These are phyloP conservation scores for Eristalinus sepulchralis DNA, from an alignment of 2,888 invertebrate species.

Conservation along the genomic window DNA sequence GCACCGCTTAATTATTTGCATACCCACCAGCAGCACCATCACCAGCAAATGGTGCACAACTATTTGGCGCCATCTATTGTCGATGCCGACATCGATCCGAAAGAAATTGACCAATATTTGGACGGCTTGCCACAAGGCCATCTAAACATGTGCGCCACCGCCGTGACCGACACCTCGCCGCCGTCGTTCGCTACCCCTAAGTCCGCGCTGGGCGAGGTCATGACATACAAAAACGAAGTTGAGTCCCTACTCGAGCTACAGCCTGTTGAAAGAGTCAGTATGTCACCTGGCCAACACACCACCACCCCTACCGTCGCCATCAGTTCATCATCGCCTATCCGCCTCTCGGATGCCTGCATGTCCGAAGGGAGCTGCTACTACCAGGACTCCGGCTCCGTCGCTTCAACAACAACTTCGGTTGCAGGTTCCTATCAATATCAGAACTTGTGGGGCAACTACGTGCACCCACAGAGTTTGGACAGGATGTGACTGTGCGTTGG, in stretches of 20 bases:
- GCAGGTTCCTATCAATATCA: constrained; percentile 74
- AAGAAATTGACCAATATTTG: constrained; percentile 81
- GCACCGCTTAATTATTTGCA: constrained; percentile 79
- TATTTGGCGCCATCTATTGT: constrained; percentile 70
- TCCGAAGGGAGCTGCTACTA: constrained; percentile 53
- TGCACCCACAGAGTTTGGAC: constrained; percentile 75
- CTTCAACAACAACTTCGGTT: constrained; percentile 72
- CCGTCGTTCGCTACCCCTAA: constrained; percentile 48
- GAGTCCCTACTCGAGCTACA: constrained; percentile 74
- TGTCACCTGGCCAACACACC: constrained; percentile 38
- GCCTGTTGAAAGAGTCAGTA: constrained; percentile 68
- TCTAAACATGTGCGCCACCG: constrained; percentile 66
- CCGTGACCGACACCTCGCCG: constrained; percentile 57
- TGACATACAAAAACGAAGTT: constrained; percentile 67
- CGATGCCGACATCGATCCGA: constrained; percentile 77
- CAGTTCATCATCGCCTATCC: constrained; percentile 21
- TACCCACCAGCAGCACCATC: constrained; percentile 61
- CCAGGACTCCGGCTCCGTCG: constrained; percentile 51
- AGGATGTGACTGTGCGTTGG: background rate
- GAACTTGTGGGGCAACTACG: constrained; percentile 78
- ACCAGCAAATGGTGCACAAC: constrained; percentile 63
- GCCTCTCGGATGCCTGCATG: constrained; percentile 44
- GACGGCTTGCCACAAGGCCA: constrained; percentile 78
- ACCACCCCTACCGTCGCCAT: constrained; percentile 1
- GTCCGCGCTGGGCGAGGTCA: background rate